Conservation (phyloP, 2,797 vertebrate species). For the Anabacerthia variegaticeps region DNA sequence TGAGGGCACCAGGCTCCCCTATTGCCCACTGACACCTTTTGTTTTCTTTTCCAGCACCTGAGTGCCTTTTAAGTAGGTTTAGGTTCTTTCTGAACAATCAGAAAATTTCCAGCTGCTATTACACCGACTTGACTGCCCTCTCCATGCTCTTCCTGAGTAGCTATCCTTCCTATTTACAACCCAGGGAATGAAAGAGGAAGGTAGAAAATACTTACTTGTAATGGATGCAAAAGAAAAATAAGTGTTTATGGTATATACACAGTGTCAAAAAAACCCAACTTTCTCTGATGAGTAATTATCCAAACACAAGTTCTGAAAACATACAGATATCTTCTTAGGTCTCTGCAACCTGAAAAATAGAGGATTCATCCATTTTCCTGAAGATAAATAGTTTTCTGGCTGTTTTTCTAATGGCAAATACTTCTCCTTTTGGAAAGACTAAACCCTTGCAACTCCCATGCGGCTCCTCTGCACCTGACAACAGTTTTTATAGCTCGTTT, state of each 20-base stretch:
- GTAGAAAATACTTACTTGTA: background rate
- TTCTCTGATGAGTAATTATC: background rate
- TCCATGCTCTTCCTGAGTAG: background rate
- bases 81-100: background rate
- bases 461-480: background rate
- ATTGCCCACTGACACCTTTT: background rate
- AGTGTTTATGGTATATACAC: background rate
- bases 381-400: background rate
- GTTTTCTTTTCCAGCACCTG: background rate
- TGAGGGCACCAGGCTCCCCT: background rate
- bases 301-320: background rate
- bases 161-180: background rate
- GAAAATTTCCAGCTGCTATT: background rate
- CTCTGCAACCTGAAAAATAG: background rate
- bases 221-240: background rate
- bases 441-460: background rate
- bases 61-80: background rate
- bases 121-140: background rate
- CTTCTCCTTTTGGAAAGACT: background rate
- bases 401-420: background rate
- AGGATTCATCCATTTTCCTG: background rate
- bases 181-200: background rate
- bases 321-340: background rate
- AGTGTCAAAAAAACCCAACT: background rate
- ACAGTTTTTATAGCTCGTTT: background rate